These are phyloP conservation scores for Cerastis rubricosa DNA, from an alignment of 2,888 invertebrate species.

Conservation along the genomic window DNA sequence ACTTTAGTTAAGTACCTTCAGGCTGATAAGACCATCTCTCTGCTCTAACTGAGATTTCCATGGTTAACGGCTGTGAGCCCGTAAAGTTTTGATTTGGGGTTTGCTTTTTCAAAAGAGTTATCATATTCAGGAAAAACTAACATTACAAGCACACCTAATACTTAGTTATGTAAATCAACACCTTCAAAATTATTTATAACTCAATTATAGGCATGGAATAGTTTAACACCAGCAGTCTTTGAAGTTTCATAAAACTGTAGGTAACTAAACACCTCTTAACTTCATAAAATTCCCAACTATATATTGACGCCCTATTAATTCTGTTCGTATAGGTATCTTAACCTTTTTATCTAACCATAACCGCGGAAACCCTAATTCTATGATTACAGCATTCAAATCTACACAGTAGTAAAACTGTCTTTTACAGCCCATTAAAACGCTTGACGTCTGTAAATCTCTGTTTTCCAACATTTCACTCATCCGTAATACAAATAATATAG, in stretches of 20 bases:
- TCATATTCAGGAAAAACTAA: not conserved
- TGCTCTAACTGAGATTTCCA: conserved; percentile 25
- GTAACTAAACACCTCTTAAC: not conserved
- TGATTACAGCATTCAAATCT: conserved; percentile 29
- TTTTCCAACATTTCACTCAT: conserved; percentile 32
- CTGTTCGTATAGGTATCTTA: not conserved
- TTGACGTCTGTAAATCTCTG: conserved; percentile 36
- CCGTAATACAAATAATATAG: conserved; percentile 28
- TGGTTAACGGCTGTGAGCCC: not conserved
- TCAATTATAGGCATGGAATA: not conserved
- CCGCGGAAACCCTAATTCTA: conserved; percentile 29
- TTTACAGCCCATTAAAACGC: conserved; percentile 36
- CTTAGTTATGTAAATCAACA: not conserved
- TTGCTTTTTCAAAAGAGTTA: not conserved
- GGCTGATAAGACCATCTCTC: conserved; percentile 45
- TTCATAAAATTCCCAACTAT: not conserved
- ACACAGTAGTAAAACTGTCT: conserved; percentile 26
- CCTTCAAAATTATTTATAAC: not conserved
- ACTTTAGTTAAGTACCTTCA: conserved; percentile 70
- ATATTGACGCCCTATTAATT: not conserved
- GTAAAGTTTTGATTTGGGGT: not conserved
- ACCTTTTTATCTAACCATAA: conserved; percentile 20
- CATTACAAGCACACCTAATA: not conserved
- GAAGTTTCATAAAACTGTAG: not conserved
- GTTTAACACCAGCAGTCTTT: not conserved